Evolutionary conservation across 1,140 invertebrate genomes (phyloP), one percentile per base, ranked within the genome.

Genomic region (Pachyrhynchus sulphureomaculatus): DNA sequence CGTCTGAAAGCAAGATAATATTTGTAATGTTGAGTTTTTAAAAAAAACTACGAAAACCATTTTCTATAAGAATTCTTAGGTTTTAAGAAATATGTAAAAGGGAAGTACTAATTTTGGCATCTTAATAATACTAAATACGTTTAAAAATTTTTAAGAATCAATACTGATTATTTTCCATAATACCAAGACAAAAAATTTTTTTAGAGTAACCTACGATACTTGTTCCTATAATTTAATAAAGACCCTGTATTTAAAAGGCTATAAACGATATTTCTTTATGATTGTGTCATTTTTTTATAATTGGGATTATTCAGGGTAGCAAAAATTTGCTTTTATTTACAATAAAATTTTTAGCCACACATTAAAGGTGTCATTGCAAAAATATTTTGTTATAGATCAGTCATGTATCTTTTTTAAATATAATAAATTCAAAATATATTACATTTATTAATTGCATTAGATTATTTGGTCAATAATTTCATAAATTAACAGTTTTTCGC

Each of bases 181-280:
- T 53, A 42, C 63, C 41, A 51, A 48, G 63, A 63, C 65, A 51
- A 59, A 66, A 61, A 63, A 47, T 62, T 41, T 64, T 55, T 69
- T 68, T 64, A 67, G 45, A 64, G 41, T 69, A 67, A 69, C 57
- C 66, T 70, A 69, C 63, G 53, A 63, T 64, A 66, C 52, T 54
- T 55, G 57, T 21, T 49, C 62, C 62, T 67, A 63, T 54, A 61
- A 23, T 57, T 63, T 68, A 65, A 70, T 70, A 67, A 66, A 64
- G 68, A 70, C 68, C 68, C 68, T 70, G 68, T 70, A 68, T 70
- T 68, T 56, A 63, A 70, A 70, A 70, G 68, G 68, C 68, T 70
- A 68, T 68, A 67, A 70, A 70, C 57, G 66, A 67, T 68, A 68
- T 68, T 60, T 70, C 52, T 68, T 66, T 63, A 67, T 70, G 68